Percentiles rank a stretch among this genome's conserved stretches.
These are phyloP conservation scores for Scaptodrosophila latifasciaeformis DNA, from an alignment of 2,888 invertebrate species.

Conservation along the genomic window DNA sequence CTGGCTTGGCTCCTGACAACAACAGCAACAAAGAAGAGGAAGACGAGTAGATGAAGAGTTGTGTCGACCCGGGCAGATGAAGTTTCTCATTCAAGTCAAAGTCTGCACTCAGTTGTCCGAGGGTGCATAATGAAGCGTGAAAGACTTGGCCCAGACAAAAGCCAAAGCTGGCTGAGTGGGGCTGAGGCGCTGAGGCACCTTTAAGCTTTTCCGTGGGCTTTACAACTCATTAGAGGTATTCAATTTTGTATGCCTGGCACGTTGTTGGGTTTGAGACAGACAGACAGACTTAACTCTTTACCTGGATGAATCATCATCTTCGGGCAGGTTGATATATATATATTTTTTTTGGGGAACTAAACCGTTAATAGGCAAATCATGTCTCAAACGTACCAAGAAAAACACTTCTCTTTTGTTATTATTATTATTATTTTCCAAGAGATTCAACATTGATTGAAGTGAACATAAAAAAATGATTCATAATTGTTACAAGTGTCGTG, in stretches of 20 bases:
- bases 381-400: constrained; percentile 23
- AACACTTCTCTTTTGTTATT: too few relatives aligned
- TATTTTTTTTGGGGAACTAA: too few relatives aligned
- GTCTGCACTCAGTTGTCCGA: neutral
- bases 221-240: constrained; percentile 50
- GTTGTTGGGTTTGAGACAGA: neutral
- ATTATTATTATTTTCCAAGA: too few relatives aligned
- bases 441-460: too few relatives aligned
- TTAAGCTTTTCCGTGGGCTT: constrained; percentile 28
- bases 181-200: constrained; percentile 14
- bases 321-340: constrained; percentile 8
- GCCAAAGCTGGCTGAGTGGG: constrained; percentile 16
- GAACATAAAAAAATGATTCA: constrained; percentile 9
- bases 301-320: constrained; percentile 46
- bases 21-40: neutral
- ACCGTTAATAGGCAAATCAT: constrained; percentile 65
- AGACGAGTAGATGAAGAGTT: neutral
- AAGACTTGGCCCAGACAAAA: constrained; percentile 15
- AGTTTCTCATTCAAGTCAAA: constrained; percentile 35
- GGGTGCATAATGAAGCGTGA: constrained; percentile 53
- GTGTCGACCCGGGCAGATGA: too few relatives aligned
- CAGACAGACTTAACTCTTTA: constrained; percentile 12
- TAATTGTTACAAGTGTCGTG: constrained; percentile 64
- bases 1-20: constrained; percentile 19
- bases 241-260: constrained; percentile 45